Evolutionary conservation across 2,888 invertebrate genomes (phyloP).

Genomic region (Temnothorax unifasciatus): DNA sequence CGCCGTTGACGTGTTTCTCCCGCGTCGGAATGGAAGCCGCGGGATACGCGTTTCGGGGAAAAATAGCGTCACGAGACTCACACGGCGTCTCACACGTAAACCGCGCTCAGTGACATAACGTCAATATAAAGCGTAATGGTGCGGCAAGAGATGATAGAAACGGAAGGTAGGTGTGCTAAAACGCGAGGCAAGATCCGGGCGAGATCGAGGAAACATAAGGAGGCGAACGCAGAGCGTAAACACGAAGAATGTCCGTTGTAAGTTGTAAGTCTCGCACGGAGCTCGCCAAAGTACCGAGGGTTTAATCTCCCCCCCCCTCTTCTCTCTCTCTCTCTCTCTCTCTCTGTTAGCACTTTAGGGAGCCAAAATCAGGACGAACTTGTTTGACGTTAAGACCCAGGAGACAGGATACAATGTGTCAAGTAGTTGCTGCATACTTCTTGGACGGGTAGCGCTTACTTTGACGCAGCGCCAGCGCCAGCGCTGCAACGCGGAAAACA

Average conservation of each 20-base stretch:
- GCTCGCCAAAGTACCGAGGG: conserved; percentile 3
- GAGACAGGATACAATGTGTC: conserved; percentile 33
- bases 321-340: background rate
- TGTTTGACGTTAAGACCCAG: conserved; percentile 37
- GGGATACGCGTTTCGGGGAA: conserved; percentile 23
- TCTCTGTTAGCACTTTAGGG: background rate
- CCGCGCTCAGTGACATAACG: background rate
- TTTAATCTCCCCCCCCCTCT: background rate
- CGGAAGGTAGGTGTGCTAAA: background rate
- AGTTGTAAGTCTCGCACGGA: conserved; percentile 18
- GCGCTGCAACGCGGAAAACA: background rate
- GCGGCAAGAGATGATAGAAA: background rate
- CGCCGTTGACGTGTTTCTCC: conserved; percentile 16
- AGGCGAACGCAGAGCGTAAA: background rate
- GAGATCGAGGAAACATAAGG: background rate
- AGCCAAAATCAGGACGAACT: conserved; percentile 35
- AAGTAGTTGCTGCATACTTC: conserved; percentile 45
- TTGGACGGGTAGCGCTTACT: conserved; percentile 16
- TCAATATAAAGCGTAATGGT: conserved; percentile 9
- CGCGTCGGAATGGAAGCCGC: background rate
- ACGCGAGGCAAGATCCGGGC: background rate
- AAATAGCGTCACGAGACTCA: conserved; percentile 25
- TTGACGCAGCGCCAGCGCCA: conserved; percentile 8
- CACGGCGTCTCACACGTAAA: background rate
- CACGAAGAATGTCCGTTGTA: conserved; percentile 11